Evolutionary conservation across 2,888 invertebrate species (phyloP).

Genomic region (Cerastoderma edule): DNA sequence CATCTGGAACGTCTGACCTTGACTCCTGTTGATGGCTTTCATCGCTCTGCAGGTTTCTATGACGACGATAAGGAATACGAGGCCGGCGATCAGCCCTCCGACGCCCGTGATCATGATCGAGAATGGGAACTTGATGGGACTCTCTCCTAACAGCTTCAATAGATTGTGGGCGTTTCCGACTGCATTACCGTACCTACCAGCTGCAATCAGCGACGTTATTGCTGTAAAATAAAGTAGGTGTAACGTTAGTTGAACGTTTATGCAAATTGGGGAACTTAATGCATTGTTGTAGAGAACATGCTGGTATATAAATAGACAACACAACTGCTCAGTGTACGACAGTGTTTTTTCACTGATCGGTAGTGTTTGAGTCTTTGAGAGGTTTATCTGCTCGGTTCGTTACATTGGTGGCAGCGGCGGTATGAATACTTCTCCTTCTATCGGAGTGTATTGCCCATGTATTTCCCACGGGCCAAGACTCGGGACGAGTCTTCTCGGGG

Average conservation of each 20-base stretch:
- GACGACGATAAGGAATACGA: not conserved
- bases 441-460: too few relatives aligned
- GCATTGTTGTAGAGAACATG: not conserved
- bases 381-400: too few relatives aligned
- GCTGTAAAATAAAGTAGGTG: not conserved
- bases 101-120: not conserved
- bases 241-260: not conserved
- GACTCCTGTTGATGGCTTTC: not conserved
- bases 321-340: not conserved
- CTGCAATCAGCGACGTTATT: not conserved
- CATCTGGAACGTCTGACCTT: not conserved
- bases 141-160: not conserved
- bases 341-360: too few relatives aligned
- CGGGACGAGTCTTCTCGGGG: too few relatives aligned
- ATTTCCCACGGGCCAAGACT: too few relatives aligned
- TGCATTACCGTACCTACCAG: conserved; percentile 1
- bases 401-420: too few relatives aligned
- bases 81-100: not conserved
- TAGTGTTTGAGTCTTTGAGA: too few relatives aligned
- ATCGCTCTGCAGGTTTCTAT: conserved; percentile 1
- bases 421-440: too few relatives aligned
- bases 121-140: not conserved
- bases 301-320: not conserved
- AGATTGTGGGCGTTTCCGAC: not conserved
- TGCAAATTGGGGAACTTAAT: not conserved